Base-by-base conservation (phyloP, 2,113 vertebrate genomes). In the Dissostichus mawsoni region DNA sequence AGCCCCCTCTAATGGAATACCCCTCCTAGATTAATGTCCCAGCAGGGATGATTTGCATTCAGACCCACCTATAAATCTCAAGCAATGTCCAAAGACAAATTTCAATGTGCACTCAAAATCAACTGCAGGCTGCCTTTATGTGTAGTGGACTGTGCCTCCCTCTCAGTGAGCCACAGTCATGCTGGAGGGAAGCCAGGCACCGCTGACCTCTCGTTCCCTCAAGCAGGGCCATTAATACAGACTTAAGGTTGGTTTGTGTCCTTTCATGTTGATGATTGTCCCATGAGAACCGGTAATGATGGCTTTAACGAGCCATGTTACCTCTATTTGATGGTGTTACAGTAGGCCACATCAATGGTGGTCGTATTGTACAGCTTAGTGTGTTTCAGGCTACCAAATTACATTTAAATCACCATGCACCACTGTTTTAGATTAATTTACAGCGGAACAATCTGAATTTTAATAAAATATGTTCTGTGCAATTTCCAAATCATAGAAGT, bases 31-130 rank as follows among this genome's bases (percentile, higher is more conserved):
- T 92, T 89, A 93, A 93, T 92, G 91, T 90, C 90, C 81, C 59
- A 68, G 9, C 84, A 17, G 80, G 90, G 68, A 92, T 91, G 91
- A 93, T 94, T 93, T 93, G 90, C 90, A 92, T 92, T 89, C 87
- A 78, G 86, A 66, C 72, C 65, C 72, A 18, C 59, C 80, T 66
- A 92, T 91, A 93, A 93, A 92, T 93, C 87, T 89, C 62, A 50
- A 61, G 72, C 84, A 87, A 69, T 84, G 83, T 81, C 69, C 76
- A 58, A 78, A 92, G 87, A 89, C 70, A 59, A 83, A 90, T 87
- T 92, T 82, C 76, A 77, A 81, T 73, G 69, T 74, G 65, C 79
- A 58, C 76, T 87, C 82, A 83, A 74, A 93, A 78, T 76, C 88
- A 71, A 57, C 68, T 81, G 68, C 76, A 73, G 61, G 56, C 82